Evolutionary conservation across 2,888 invertebrate species (phyloP).

Genomic region (Cosmorhoe ocellata): DNA sequence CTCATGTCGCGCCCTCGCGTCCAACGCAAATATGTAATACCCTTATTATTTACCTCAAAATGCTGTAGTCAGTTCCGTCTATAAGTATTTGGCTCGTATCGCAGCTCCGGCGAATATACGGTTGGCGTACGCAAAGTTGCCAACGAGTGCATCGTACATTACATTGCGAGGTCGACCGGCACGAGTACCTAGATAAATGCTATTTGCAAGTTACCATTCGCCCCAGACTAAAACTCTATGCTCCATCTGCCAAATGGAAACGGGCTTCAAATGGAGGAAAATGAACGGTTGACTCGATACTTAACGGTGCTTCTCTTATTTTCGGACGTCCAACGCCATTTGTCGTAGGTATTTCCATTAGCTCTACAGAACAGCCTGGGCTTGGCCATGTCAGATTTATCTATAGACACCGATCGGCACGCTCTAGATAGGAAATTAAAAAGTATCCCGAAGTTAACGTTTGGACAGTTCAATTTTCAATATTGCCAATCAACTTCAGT

Average conservation of each 20-base stretch:
- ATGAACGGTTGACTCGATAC: constrained; percentile 58
- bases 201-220: constrained; percentile 70
- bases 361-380: constrained; percentile 36
- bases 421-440: constrained; percentile 56
- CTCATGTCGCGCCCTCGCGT: constrained; percentile 35
- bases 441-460: constrained; percentile 55
- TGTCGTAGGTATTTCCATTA: constrained; percentile 45
- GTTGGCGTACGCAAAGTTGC: constrained; percentile 34
- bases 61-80: constrained; percentile 27
- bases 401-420: constrained; percentile 46
- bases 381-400: constrained; percentile 49
- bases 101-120: constrained; percentile 44
- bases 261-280: constrained; percentile 61
- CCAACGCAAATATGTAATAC: constrained; percentile 5
- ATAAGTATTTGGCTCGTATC: constrained; percentile 27
- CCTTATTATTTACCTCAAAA: constrained; percentile 11
- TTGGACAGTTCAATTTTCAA: constrained; percentile 64
- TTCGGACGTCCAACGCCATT: constrained; percentile 31
- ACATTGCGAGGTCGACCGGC: constrained; percentile 51
- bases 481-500: constrained; percentile 65
- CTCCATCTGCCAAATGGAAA: constrained; percentile 72
- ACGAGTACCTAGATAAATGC: constrained; percentile 64
- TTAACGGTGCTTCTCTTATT: constrained; percentile 44
- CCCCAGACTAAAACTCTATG: constrained; percentile 53
- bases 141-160: constrained; percentile 59